Evolutionary conservation across 2,888 invertebrate genomes (phyloP), one percentile per base, ranked within the genome.

Genomic region (Ernsta delagoae): DNA sequence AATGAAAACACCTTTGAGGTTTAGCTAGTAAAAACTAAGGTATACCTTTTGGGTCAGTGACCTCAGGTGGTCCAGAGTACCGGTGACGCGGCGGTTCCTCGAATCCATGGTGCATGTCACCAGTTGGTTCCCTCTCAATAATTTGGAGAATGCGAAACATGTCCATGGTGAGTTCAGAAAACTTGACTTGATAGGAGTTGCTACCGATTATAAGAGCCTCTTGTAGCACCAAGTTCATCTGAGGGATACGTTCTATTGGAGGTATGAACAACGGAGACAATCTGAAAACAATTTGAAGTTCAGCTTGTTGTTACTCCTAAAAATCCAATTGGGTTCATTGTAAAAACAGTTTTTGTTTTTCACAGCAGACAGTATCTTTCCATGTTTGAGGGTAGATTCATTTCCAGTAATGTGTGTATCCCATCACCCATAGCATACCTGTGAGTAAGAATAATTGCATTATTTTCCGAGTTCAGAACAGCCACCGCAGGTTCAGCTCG

Each of bases 141-240:
- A 98, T 98, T 90, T 99, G 99, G 71, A 99, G 94, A 96, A 99
- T 98, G 78, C 99, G 95, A 89, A 98, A 99, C 99, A 99, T 99
- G 92, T 99, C 99, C 95, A 99, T 96, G 11, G 99, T 99, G 76
- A 99, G 93, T 89, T 99, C 99, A 76, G 98, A 98, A 92, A 98
- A 99, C 90, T 98, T 98, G 43, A 98, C 97, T 94, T 99, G 99
- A 82, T 98, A 98, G 75, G 97, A 96, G 80, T 97, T 97, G 86
- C 98, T 98, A 70, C 99, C 99, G 70, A 99, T 96, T 75, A 99
- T 98, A 70, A 99, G 94, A 74, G 98, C 98, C 92, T 99, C 99
- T 94, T 98, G 98, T 59, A 99, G 95, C 48, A 96, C 96, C 75
- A 98, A 94, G 83, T 96, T 97, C 96, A 98, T 97, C 78, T 97